Percentiles rank a stretch among this genome's conserved stretches.
These are phyloP conservation scores for Boleophthalmus pectinirostris DNA, from an alignment of 2,113 vertebrate genomes.

Conservation along the genomic window DNA sequence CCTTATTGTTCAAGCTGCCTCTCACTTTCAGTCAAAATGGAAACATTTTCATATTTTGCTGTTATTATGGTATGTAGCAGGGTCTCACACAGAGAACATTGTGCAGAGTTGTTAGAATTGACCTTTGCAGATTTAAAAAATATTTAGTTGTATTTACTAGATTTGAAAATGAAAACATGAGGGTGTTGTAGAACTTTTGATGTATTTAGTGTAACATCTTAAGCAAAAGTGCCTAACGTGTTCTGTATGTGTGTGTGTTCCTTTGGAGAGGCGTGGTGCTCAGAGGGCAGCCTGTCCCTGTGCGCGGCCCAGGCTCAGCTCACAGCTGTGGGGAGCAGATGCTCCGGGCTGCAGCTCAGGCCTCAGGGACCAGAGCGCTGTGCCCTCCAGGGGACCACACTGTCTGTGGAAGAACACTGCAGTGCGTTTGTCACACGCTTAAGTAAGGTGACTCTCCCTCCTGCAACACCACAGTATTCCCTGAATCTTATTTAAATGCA, in stretches of 20 bases:
- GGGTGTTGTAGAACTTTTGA: conserved; percentile 18
- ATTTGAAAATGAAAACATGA: not conserved
- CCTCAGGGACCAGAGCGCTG: conserved; percentile 59
- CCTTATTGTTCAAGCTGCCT: no score
- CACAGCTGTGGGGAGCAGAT: conserved; percentile 76
- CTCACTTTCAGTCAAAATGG: no score
- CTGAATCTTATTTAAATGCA: not conserved
- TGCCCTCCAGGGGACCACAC: conserved; percentile 66
- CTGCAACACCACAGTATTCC: not conserved
- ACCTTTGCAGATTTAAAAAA: no score
- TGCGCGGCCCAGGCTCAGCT: conserved; percentile 49
- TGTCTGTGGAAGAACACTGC: conserved; percentile 38
- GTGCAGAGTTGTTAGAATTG: no score
- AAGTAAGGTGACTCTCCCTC: conserved; percentile 6
- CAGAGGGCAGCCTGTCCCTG: conserved; percentile 65
- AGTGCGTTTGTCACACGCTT: conserved; percentile 8
- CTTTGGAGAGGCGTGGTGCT: conserved; percentile 63
- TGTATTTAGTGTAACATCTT: conserved; percentile 49
- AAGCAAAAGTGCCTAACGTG: conserved; percentile 54
- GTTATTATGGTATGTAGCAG: not conserved
- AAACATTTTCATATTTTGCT: no score
- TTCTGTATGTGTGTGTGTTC: conserved; percentile 39
- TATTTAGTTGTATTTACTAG: no score
- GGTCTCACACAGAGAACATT: not conserved
- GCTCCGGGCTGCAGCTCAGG: conserved; percentile 66